Evolutionary conservation across 2,797 vertebrate genomes (phyloP).

Genomic region (Paedocypris micromegethes): DNA sequence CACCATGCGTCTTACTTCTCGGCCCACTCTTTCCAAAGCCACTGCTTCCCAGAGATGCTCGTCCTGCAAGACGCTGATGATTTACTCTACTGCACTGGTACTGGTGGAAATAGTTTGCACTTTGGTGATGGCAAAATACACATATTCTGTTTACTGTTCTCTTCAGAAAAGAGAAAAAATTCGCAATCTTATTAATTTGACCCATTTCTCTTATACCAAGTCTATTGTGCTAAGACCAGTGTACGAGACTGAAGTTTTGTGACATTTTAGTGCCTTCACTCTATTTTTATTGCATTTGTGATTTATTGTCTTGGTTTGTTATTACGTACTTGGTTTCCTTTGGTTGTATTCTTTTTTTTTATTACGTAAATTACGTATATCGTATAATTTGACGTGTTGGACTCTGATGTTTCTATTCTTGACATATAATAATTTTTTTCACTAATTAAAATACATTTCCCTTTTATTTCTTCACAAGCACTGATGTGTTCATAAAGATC

Average conservation of each 20-base stretch:
- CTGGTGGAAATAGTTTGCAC: conserved; percentile 58
- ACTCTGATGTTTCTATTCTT: no score
- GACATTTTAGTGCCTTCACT: not conserved
- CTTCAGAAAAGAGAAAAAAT: conserved; percentile 52
- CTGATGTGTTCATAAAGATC: no score
- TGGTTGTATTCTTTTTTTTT: no score
- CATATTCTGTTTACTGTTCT: conserved; percentile 55
- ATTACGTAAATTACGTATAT: no score
- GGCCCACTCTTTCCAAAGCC: not conserved
- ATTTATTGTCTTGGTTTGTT: not conserved
- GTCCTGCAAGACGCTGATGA: conserved; percentile 55
- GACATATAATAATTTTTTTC: no score
- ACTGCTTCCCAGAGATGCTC: conserved; percentile 14
- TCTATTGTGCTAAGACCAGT: conserved; percentile 60
- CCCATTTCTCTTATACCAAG: conserved; percentile 60
- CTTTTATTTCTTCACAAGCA: no score
- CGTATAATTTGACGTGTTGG: no score
- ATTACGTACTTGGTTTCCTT: not conserved
- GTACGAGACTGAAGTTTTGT: conserved; percentile 49
- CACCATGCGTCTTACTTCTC: conserved; percentile 4
- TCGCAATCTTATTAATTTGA: conserved; percentile 58
- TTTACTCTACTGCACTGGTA: conserved; percentile 56
- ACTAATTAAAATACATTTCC: no score
- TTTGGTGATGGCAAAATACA: conserved; percentile 56
- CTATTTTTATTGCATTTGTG: not conserved